Evolutionary conservation across 2,113 vertebrate genomes (phyloP), one percentile per base, ranked within the genome.

Genomic region (Sigmodon hispidus): DNA sequence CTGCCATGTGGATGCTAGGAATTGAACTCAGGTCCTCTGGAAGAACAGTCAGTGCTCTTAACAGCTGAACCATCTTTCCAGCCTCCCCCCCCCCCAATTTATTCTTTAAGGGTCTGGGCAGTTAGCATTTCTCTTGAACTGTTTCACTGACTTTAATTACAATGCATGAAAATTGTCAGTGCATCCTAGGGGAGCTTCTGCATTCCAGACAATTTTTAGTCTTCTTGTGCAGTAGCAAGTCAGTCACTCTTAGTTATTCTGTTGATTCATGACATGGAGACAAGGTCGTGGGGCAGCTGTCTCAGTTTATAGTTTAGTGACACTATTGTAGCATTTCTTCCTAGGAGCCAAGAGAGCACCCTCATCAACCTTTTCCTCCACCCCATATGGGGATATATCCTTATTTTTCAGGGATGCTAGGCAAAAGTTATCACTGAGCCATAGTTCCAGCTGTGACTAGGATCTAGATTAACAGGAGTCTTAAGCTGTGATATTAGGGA

Each of bases 71-170:
- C n/a, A n/a, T n/a, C n/a, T n/a, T n/a, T n/a, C n/a, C n/a, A n/a
- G n/a, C n/a, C n/a, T n/a, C n/a, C n/a, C n/a, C n/a, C n/a, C n/a
- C n/a, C 76, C 87, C 61, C 65, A 5, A 55, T 45, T 93, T 16
- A 79, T 87, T 96, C 55, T 79, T 87, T 86, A n/a, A 85, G 52
- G 61, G 43, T 89, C 67, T 90, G 88, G 80, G 34, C 65, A 43
- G 6, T 94, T 92, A 67, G 50, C 34, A 69, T 48, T 88, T 40
- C 69, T 89, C 26, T 52, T 89, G 76, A 79, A 55, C 76, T 94
- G 40, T 87, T 86, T 91, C 45, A 80, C 31, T 77, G 72, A 91
- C n/a, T 88, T 92, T 87, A 94, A 65, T 87, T 63, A 29, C 12
- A 86, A 40, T 93, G 36, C 10, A 40, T 86, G 63, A 61, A 63